Conservation (phyloP, 2,888 invertebrate genomes). For the Sphaeridia pumilis region DNA sequence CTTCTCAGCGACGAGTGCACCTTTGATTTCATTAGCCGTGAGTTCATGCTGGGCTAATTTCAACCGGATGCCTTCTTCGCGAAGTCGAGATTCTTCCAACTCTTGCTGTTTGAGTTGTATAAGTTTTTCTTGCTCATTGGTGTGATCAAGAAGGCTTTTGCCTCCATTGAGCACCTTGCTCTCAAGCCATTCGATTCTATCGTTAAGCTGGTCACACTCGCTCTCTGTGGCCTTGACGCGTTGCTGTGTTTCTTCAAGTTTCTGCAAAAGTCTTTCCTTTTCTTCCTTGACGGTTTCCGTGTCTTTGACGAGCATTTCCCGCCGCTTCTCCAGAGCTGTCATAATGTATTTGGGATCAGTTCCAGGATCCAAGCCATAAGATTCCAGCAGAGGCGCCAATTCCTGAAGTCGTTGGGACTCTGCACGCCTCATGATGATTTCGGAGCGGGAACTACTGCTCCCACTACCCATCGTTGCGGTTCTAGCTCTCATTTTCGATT, state of each 20-base stretch:
- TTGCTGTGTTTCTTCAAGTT: conserved; percentile 58
- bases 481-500: conserved; percentile 4
- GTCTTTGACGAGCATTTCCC: conserved; percentile 37
- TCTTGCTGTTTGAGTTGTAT: conserved; percentile 73
- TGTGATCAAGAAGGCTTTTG: conserved; percentile 87
- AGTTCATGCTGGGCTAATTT: conserved; percentile 88
- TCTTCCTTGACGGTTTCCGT: conserved; percentile 44
- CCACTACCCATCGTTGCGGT: conserved; percentile 12
- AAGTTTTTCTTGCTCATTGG: conserved; percentile 83
- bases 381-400: conserved; percentile 26
- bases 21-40: conserved; percentile 71
- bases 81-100: conserved; percentile 74
- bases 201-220: conserved; percentile 49
- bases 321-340: conserved; percentile 29
- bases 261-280: conserved; percentile 46
- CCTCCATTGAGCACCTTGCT: conserved; percentile 89
- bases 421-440: conserved; percentile 2
- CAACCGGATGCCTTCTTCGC: conserved; percentile 79
- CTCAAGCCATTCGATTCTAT: conserved; percentile 72
- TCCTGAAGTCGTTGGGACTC: conserved; percentile 25
- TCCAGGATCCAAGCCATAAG: conserved; percentile 31
- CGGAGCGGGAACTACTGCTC: conserved; percentile 18
- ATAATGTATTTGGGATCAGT: conserved; percentile 34
- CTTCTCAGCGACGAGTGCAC: conserved; percentile 80
- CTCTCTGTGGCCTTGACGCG: conserved; percentile 37